Conservation (phyloP, 2,113 vertebrate species). For the Shinisaurus crocodilurus region DNA sequence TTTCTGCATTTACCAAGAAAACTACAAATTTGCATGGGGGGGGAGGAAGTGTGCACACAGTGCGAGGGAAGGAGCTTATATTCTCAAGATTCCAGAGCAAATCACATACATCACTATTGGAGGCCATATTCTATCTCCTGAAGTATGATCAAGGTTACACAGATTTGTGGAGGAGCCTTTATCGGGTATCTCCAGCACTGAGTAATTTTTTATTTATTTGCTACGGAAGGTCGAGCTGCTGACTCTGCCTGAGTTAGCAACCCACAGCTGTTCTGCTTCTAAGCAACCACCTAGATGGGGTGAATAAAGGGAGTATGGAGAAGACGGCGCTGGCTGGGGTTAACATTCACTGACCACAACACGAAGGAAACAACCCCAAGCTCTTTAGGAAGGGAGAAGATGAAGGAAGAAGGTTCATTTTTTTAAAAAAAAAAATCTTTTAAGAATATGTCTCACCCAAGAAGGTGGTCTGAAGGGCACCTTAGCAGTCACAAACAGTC, state of each 20-base stretch:
- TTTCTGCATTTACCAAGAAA: background rate
- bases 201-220: background rate
- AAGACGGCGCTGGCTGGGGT: background rate
- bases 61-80: background rate
- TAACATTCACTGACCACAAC: background rate
- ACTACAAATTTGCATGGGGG: background rate
- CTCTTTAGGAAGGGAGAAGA: background rate
- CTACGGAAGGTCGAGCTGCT: background rate
- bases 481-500: background rate
- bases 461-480: background rate
- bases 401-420: background rate
- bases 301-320: background rate
- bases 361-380: background rate
- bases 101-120: background rate
- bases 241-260: background rate
- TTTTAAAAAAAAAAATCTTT: background rate
- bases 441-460: background rate
- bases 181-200: background rate
- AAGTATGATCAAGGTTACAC: background rate
- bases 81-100: background rate
- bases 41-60: too few species aligned
- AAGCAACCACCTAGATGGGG: background rate
- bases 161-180: background rate
- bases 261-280: slow-evolving; percentile 6
- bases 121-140: background rate